phyloP scores from a whole-genome alignment of 2,113 vertebrate species.

The Lonchura striata region DNA sequence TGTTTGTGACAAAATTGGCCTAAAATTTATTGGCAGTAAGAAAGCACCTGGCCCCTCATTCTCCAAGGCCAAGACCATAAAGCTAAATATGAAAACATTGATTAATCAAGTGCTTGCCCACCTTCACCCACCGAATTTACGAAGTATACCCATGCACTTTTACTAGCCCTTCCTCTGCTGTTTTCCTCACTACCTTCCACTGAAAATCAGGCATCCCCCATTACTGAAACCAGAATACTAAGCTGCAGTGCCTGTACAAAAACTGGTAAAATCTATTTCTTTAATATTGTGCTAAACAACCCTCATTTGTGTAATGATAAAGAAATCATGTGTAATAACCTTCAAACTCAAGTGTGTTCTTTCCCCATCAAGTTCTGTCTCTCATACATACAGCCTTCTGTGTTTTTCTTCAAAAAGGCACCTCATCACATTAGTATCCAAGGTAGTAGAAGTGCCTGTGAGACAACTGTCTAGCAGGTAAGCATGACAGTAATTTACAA shows the following conservation, averaged over 20 bases:
- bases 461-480: neutral
- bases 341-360: neutral
- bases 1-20: neutral
- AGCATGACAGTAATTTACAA: neutral
- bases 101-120: neutral
- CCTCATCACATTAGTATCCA: neutral
- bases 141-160: neutral
- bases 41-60: neutral
- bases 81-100: neutral
- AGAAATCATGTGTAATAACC: neutral
- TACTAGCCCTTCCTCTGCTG: neutral
- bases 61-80: neutral
- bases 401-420: neutral
- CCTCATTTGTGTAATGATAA: neutral
- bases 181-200: neutral
- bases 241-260: neutral
- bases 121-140: neutral
- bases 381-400: neutral
- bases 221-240: neutral
- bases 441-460: neutral
- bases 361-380: neutral
- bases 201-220: neutral
- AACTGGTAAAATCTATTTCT: neutral
- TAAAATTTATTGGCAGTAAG: neutral
- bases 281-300: neutral